Evolutionary conservation across 1,140 invertebrate species (phyloP).

Genomic region (Pectinophora gossypiella): DNA sequence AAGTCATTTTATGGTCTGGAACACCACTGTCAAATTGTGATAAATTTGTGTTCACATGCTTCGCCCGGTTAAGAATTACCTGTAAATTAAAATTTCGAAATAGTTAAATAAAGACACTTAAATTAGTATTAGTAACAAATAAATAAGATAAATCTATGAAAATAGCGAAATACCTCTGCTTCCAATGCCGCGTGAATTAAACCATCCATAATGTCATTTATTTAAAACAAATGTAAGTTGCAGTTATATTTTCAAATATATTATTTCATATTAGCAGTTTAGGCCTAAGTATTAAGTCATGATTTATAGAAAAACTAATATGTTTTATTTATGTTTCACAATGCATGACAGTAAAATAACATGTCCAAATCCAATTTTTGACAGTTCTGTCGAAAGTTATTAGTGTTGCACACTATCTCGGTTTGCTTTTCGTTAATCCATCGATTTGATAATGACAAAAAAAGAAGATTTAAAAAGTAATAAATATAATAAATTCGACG

Average conservation of each 20-base stretch:
- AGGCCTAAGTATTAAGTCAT: conserved; percentile 72
- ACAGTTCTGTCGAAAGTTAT: conserved; percentile 16
- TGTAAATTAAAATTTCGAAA: conserved; percentile 33
- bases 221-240: conserved; percentile 65
- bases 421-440: neutral
- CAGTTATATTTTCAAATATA: conserved; percentile 58
- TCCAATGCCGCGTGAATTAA: conserved; percentile 76
- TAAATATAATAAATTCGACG: too few species aligned
- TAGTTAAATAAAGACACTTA: conserved; percentile 6
- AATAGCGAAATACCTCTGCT: conserved; percentile 63
- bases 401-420: neutral
- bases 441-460: too few species aligned
- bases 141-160: conserved; percentile 15
- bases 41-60: conserved; percentile 67
- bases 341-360: conserved; percentile 75
- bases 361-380: conserved; percentile 72
- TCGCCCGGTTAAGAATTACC: conserved; percentile 67
- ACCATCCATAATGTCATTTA: conserved; percentile 75
- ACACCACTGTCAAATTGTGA: conserved; percentile 66
- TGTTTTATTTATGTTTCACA: conserved; percentile 75
- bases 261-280: conserved; percentile 68
- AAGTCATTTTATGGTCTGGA: conserved; percentile 71
- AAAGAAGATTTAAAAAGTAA: too few species aligned
- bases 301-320: conserved; percentile 70
- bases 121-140: conserved; percentile 16